A percentile compares a stretch with the other conserved stretches of the same genome.
These are phyloP conservation scores for Trissolcus basalis DNA, from an alignment of 1,140 invertebrate genomes.

Conservation along the genomic window DNA sequence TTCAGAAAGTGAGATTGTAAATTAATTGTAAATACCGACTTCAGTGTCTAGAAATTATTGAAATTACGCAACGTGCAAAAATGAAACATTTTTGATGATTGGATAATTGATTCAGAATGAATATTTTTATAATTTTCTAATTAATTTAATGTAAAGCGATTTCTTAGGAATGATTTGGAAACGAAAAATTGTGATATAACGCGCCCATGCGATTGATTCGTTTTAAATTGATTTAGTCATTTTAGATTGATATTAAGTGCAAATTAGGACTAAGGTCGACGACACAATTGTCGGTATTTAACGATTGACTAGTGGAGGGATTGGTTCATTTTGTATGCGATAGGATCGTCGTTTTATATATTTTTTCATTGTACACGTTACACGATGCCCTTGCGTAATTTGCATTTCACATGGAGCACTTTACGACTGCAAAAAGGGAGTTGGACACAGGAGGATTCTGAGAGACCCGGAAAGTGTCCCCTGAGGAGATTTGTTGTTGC, in stretches of 20 bases:
- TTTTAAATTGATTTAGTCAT: too few species aligned
- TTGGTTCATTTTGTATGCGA: conserved; percentile 16
- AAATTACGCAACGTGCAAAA: not conserved
- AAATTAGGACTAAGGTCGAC: not conserved
- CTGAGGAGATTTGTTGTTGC: conserved; percentile 16
- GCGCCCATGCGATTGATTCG: too few species aligned
- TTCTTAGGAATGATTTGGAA: not conserved
- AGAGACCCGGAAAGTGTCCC: not conserved
- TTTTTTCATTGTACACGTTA: conserved; percentile 30
- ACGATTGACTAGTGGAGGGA: conserved; percentile 30
- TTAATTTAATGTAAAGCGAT: too few species aligned
- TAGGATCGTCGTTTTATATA: conserved; percentile 32
- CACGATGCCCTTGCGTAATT: conserved; percentile 1
- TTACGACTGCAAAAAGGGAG: not conserved
- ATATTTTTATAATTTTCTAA: conserved; percentile 2
- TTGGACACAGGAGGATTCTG: not conserved
- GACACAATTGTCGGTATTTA: conserved; percentile 48
- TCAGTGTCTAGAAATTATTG: conserved; percentile 30
- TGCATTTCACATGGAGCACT: conserved; percentile 33
- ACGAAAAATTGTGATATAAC: not conserved
- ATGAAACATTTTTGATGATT: not conserved
- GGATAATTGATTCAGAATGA: not conserved
- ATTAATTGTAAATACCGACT: conserved; percentile 51
- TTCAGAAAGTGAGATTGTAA: conserved; percentile 47
- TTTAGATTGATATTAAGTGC: too few species aligned